Evolutionary conservation across 2,113 vertebrate species (phyloP).

Genomic region (Butorides virescens): DNA sequence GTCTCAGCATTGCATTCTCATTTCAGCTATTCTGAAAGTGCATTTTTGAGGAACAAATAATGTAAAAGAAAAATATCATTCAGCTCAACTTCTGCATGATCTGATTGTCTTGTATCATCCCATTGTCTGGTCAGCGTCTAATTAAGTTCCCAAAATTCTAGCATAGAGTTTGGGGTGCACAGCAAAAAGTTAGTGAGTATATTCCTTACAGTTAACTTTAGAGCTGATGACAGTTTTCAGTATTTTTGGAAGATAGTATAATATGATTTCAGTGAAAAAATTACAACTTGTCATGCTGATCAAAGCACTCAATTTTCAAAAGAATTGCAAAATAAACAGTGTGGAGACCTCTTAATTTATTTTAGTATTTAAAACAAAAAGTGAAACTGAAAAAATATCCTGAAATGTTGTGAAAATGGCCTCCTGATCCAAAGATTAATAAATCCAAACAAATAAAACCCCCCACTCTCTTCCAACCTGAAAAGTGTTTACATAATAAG

Average conservation of each 20-base stretch:
- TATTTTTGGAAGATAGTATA: not conserved
- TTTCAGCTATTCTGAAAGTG: not conserved
- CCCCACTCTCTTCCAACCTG: not conserved
- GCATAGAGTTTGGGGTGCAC: not conserved
- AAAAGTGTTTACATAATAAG: not conserved
- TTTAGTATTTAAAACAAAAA: not conserved
- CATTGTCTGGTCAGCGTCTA: not conserved
- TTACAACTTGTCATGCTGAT: not conserved
- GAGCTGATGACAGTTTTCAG: not conserved
- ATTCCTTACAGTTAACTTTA: not conserved
- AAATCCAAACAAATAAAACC: rapidly evolving
- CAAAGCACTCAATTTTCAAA: not conserved
- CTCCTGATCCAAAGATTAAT: not conserved
- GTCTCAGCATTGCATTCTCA: not conserved
- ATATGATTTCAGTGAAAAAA: not conserved
- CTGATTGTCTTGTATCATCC: not conserved
- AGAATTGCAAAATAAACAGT: not conserved
- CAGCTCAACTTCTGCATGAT: not conserved
- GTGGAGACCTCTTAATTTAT: not conserved
- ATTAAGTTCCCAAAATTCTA: not conserved
- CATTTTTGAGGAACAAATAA: not conserved
- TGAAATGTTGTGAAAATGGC: not conserved
- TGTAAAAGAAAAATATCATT: not conserved
- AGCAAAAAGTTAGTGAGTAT: not conserved
- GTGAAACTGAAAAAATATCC: not conserved